These are phyloP conservation scores for Picus viridis DNA, from an alignment of 2,797 vertebrate species.

Conservation along the genomic window DNA sequence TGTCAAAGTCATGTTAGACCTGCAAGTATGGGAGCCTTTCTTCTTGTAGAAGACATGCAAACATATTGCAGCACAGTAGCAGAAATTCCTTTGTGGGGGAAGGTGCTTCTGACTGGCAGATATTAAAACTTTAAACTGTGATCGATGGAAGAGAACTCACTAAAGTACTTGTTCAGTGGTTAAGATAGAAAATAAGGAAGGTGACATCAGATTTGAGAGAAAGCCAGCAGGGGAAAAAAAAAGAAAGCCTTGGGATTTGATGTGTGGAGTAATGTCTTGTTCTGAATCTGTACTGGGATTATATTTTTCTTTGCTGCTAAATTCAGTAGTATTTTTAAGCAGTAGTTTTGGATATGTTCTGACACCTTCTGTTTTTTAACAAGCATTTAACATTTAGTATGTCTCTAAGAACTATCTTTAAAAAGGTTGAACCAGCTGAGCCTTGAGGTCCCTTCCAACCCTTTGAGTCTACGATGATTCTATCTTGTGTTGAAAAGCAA, in stretches of 20 bases:
- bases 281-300: not conserved
- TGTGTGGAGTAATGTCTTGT: not conserved
- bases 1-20: conserved; percentile 93
- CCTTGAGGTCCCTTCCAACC: too few species aligned
- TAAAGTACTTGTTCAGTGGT: not conserved
- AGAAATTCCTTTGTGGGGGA: not conserved
- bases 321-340: not conserved
- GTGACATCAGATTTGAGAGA: not conserved
- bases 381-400: not conserved
- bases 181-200: not conserved
- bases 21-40: conserved; percentile 85
- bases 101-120: not conserved
- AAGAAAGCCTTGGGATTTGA: not conserved
- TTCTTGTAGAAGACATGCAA: not conserved
- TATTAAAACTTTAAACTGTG: not conserved
- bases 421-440: too few species aligned
- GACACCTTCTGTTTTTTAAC: not conserved
- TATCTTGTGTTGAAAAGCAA: not conserved
- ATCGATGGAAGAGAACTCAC: not conserved
- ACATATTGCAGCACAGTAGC: not conserved
- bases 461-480: too few species aligned
- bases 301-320: not conserved
- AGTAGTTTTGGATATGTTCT: not conserved
- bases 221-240: not conserved
- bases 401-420: not conserved